phyloP scores from a whole-genome alignment of 2,888 invertebrate genomes.

The Ceramica pisi region DNA sequence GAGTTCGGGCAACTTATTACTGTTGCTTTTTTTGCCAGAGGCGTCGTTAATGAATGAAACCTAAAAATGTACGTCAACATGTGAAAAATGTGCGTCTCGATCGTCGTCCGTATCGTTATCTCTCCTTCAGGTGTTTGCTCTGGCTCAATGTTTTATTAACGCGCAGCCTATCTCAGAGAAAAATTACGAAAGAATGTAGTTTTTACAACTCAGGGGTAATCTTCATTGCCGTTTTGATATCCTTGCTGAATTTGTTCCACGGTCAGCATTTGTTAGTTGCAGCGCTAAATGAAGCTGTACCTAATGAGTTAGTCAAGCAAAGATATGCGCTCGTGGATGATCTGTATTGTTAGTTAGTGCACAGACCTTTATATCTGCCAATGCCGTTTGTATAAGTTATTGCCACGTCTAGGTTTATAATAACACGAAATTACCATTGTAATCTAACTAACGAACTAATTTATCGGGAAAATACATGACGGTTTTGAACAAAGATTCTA shows the following conservation, averaged over 20 bases:
- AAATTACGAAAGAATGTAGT: constrained; percentile 75
- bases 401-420: constrained; percentile 43
- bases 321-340: constrained; percentile 51
- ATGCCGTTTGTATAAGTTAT: constrained; percentile 66
- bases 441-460: constrained; percentile 20
- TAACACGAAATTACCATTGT: constrained; percentile 15
- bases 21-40: constrained; percentile 32
- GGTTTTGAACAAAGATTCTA: not conserved
- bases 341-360: constrained; percentile 65
- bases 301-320: constrained; percentile 50
- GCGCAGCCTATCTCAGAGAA: constrained; percentile 71
- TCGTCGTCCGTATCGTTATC: constrained; percentile 74
- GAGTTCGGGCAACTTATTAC: constrained; percentile 50
- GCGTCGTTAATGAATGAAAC: constrained; percentile 53
- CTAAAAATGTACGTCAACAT: constrained; percentile 46
- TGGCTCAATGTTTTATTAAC: constrained; percentile 79
- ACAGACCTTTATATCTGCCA: constrained; percentile 72
- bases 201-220: constrained; percentile 71
- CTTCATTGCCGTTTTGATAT: constrained; percentile 67
- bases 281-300: constrained; percentile 32
- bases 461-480: not conserved
- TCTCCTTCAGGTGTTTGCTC: constrained; percentile 77
- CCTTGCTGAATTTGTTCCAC: constrained; percentile 53
- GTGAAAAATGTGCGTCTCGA: constrained; percentile 54
- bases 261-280: constrained; percentile 30